Evolutionary conservation across 2,113 vertebrate genomes (phyloP).

Genomic region (Melanerpes formicivorus): DNA sequence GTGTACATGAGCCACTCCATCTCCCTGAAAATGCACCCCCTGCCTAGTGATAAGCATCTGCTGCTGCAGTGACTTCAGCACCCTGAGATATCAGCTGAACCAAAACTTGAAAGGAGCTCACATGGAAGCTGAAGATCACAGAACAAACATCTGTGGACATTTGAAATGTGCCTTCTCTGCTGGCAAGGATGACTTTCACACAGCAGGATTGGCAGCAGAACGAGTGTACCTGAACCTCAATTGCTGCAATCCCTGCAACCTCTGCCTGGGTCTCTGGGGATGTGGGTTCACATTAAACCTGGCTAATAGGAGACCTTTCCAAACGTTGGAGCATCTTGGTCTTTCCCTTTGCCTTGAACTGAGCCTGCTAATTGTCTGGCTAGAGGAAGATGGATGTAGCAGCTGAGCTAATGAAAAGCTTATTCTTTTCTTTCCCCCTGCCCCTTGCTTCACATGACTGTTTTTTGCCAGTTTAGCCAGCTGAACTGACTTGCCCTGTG

Average conservation of each 20-base stretch:
- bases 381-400: not conserved
- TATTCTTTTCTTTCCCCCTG: fast-evolving
- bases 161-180: not conserved
- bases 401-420: not conserved
- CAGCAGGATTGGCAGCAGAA: not conserved
- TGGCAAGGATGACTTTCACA: not conserved
- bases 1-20: not conserved
- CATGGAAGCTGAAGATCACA: not conserved
- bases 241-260: not conserved
- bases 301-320: not conserved
- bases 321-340: not conserved
- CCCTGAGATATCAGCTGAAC: not conserved
- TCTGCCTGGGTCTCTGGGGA: not conserved
- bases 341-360: not conserved
- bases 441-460: not conserved
- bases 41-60: not conserved
- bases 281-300: not conserved
- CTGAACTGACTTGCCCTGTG: not conserved
- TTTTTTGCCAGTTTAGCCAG: not conserved
- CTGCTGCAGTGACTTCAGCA: not conserved
- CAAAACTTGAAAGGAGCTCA: not conserved
- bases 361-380: not conserved
- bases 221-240: fast-evolving
- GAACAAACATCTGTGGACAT: not conserved
- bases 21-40: not conserved